Base-by-base conservation (phyloP, 2,888 invertebrate species). In the Pantelozetes paolii region DNA sequence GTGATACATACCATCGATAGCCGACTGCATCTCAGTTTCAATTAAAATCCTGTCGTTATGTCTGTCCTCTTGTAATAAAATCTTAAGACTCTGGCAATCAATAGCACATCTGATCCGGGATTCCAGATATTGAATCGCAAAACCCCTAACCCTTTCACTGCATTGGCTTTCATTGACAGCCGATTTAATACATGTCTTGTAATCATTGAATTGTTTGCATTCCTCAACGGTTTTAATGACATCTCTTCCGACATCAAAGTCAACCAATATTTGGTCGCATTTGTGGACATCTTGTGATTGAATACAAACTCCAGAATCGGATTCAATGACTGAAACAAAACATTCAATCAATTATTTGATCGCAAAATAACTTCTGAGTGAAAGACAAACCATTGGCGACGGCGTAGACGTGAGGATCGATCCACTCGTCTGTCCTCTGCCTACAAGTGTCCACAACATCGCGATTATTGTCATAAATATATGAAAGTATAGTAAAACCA, bases 191-290 rank as follows among this genome's bases (percentile, higher is more conserved):
- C 64, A 64, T 40, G 36, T 36, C 64, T 40, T 64, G 11, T 64
- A 64, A 0, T 1, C 1, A 1, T 13, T 1, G 40, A 36, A 64
- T 40, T 40, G 20, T 30, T 23, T 36, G 40, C 64, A 64, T 40
- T 64, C 18, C 20, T 40, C 30, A 2, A 20, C 36, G 40, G 20
- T 64, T 40, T 40, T 3, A 3, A 64, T n/a, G 1, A 64, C 2
- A 64, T 64, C 64, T 64, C 20, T 64, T 8, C 36, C 64, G 40
- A 64, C 64, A 40, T 64, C 64, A 32, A 64, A 64, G 23, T 64
- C 40, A 40, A 8, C 64, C 9, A 64, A 64, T 20, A 36, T 40
- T 40, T 64, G 2, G 20, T 64, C 64, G 40, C 64, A 64, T 64
- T 40, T 64, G 6, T 36, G 13, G 40, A 64, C 40, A 23, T 64